Evolutionary conservation across 1,140 invertebrate species (phyloP).

Genomic region (Plodia interpunctella): DNA sequence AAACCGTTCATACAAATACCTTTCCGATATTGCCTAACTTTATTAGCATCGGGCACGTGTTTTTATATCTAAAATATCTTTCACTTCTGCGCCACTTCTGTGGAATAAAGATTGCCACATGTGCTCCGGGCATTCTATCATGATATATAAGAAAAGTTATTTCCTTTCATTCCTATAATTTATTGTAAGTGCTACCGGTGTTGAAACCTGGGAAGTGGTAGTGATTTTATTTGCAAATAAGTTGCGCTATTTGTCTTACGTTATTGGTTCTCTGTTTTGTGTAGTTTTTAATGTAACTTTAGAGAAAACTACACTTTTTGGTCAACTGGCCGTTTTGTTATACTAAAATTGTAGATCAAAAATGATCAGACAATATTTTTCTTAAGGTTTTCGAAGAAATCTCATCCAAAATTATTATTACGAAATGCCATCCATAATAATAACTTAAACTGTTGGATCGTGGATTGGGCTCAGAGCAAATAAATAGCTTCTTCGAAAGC

Average conservation of each 20-base stretch:
- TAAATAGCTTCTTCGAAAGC: constrained; percentile 74
- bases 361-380: too few species aligned
- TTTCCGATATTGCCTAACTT: constrained; percentile 70
- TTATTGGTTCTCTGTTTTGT: constrained; percentile 18
- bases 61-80: constrained; percentile 68
- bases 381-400: not conserved
- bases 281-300: constrained; percentile 14
- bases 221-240: constrained; percentile 30
- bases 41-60: constrained; percentile 70
- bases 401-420: constrained; percentile 29
- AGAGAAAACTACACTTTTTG: constrained; percentile 15
- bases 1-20: constrained; percentile 73
- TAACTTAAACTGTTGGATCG: constrained; percentile 47
- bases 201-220: constrained; percentile 27
- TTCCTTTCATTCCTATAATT: constrained; percentile 37
- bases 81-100: constrained; percentile 51
- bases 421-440: constrained; percentile 40
- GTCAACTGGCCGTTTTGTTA: too few species aligned
- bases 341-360: too few species aligned
- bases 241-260: constrained; percentile 6
- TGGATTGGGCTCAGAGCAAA: constrained; percentile 57
- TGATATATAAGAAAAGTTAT: constrained; percentile 41
- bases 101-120: constrained; percentile 53
- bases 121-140: constrained; percentile 37
- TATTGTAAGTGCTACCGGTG: constrained; percentile 31